Percentiles rank a stretch among this genome's conserved stretches.
Evolutionary conservation across 2,113 vertebrate genomes (phyloP).

Genomic region (Macquaria australasica): DNA sequence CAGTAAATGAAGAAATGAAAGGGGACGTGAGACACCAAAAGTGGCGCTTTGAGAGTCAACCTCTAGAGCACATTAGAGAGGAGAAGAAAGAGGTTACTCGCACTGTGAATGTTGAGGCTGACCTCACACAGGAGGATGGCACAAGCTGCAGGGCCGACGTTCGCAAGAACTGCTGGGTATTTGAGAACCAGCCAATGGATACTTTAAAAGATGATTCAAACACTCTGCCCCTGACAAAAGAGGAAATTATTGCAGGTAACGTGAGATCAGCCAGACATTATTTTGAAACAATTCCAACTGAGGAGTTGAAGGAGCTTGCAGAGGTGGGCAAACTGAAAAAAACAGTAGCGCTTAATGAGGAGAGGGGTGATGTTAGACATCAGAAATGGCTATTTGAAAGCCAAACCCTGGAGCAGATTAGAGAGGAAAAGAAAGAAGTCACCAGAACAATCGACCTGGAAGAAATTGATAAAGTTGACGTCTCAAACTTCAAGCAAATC

Average conservation of each 20-base stretch:
- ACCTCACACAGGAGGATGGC: constrained; percentile 87
- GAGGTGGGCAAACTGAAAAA: constrained; percentile 89
- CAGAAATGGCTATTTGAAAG: constrained; percentile 94
- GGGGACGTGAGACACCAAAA: constrained; percentile 91
- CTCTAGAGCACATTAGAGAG: constrained; percentile 90
- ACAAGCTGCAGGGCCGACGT: constrained; percentile 84
- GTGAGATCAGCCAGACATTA: constrained; percentile 89
- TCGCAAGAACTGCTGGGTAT: constrained; percentile 89
- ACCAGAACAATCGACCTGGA: constrained; percentile 88
- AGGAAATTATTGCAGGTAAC: constrained; percentile 89
- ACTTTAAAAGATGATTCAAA: constrained; percentile 88
- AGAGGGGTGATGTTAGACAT: constrained; percentile 91
- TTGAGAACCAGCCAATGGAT: constrained; percentile 93
- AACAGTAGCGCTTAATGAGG: constrained; percentile 85
- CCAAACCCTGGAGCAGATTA: constrained; percentile 90
- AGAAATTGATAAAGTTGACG: constrained; percentile 90
- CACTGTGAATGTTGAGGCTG: constrained; percentile 88
- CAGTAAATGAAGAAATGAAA: constrained; percentile 85
- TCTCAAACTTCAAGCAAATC: constrained; percentile 87
- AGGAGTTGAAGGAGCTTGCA: constrained; percentile 86
- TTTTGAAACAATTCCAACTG: constrained; percentile 90
- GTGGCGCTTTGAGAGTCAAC: constrained; percentile 91
- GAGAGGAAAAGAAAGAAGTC: constrained; percentile 88
- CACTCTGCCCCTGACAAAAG: constrained; percentile 70
- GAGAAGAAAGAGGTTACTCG: constrained; percentile 85